A percentile compares a stretch with the other conserved stretches of the same genome.
phyloP scores from a whole-genome alignment of 2,888 invertebrate genomes.

The Drosophila austrosaltans region DNA sequence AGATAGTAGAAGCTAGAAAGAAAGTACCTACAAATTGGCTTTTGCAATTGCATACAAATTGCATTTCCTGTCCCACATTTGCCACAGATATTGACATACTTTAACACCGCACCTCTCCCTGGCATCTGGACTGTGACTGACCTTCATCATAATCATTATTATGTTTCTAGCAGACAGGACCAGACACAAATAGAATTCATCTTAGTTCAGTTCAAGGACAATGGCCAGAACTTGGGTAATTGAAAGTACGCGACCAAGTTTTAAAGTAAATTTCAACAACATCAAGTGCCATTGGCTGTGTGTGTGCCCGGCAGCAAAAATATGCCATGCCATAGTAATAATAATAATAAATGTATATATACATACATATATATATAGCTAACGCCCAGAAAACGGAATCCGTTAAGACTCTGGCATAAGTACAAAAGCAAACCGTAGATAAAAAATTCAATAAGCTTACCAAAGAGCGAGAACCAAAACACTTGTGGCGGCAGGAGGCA shows the following conservation, averaged over 20 bases:
- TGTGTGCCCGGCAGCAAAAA: conserved; percentile 8
- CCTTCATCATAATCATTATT: conserved; percentile 45
- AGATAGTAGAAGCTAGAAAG: conserved; percentile 49
- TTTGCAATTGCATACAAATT: conserved; percentile 4
- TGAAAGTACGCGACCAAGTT: conserved; percentile 71
- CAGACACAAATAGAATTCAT: background rate
- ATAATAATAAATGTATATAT: conserved; percentile 19
- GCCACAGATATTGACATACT: background rate
- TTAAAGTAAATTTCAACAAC: conserved; percentile 71
- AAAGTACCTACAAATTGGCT: conserved; percentile 11
- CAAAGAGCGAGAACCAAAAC: conserved; percentile 16
- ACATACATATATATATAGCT: background rate
- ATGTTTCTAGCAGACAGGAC: no score
- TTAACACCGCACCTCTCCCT: background rate
- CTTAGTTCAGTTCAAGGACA: conserved; percentile 61
- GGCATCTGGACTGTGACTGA: conserved; percentile 36
- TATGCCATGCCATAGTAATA: conserved; percentile 15
- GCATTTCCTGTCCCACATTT: conserved; percentile 1
- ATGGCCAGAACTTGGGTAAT: conserved; percentile 55
- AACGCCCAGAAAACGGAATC: conserved; percentile 7
- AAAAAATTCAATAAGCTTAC: conserved; percentile 72
- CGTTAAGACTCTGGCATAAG: conserved; percentile 61
- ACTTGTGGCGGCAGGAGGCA: conserved; percentile 18
- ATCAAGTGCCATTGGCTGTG: conserved; percentile 50
- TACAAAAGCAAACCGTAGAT: conserved; percentile 70